A percentile compares a stretch with the other conserved stretches of the same genome.
These are phyloP conservation scores for Lumbricus terrestris DNA, from an alignment of 2,888 invertebrate species.

Conservation along the genomic window DNA sequence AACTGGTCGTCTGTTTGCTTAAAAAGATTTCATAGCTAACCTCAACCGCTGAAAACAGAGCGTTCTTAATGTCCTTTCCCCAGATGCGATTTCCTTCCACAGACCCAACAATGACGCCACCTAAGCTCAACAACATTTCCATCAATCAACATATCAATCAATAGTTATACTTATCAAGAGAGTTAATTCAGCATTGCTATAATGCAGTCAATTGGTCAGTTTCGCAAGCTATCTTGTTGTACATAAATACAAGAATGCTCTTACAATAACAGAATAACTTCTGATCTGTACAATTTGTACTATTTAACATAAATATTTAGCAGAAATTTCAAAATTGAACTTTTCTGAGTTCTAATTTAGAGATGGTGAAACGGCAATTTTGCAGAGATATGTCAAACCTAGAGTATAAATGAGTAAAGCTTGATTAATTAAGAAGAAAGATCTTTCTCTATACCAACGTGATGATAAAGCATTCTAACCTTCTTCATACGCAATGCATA, in stretches of 20 bases:
- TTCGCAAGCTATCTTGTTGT: no score
- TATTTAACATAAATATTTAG: background rate
- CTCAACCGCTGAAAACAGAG: conserved; percentile 75
- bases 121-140: conserved; percentile 57
- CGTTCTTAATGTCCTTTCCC: conserved; percentile 92
- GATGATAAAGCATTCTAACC: conserved; percentile 63
- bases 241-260: no score
- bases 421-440: background rate
- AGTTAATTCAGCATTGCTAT: background rate
- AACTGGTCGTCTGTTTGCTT: background rate
- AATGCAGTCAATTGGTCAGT: no score
- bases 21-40: conserved; percentile 39
- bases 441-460: background rate
- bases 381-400: background rate
- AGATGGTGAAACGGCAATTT: background rate
- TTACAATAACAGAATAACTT: background rate
- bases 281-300: background rate
- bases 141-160: background rate
- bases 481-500: conserved; percentile 98
- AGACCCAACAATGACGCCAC: conserved; percentile 90
- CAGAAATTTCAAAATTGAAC: background rate
- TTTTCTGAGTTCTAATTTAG: background rate
- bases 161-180: background rate
- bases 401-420: background rate
- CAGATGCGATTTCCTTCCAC: conserved; percentile 97